Evolutionary conservation across 2,113 vertebrate genomes (phyloP).

Genomic region (Labeo catla): DNA sequence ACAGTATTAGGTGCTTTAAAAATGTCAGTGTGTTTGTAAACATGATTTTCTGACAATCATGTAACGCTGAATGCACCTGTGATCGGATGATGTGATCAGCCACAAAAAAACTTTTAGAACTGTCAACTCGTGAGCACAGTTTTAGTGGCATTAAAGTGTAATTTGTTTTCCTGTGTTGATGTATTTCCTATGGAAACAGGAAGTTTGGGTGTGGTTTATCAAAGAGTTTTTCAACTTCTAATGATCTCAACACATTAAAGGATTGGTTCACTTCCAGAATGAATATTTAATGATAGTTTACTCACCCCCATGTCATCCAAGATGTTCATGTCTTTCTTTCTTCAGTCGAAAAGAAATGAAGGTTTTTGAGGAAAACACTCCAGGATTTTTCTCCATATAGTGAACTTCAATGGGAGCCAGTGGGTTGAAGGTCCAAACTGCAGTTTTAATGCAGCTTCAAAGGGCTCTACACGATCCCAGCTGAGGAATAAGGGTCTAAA

Average conservation of each 20-base stretch:
- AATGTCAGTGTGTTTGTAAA: constrained; percentile 3
- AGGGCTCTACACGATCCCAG: too few relatives aligned
- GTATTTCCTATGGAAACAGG: background rate
- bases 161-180: background rate
- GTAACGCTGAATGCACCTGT: constrained; percentile 2
- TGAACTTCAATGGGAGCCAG: too few relatives aligned
- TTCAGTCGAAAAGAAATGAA: too few relatives aligned
- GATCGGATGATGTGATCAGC: background rate
- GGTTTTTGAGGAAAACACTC: too few relatives aligned
- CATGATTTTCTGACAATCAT: background rate
- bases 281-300: too few relatives aligned
- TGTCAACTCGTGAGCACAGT: background rate
- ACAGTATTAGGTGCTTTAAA: constrained; percentile 1
- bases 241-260: background rate
- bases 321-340: too few relatives aligned
- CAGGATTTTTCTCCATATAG: too few relatives aligned
- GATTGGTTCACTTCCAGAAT: too few relatives aligned
- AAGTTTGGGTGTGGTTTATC: background rate
- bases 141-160: background rate
- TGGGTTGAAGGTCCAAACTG: too few relatives aligned
- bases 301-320: too few relatives aligned
- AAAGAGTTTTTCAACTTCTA: background rate
- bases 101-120: background rate
- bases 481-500: too few relatives aligned
- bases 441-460: too few relatives aligned